Conservation (phyloP, 2,888 invertebrate species). For the Brachycybe producta region DNA sequence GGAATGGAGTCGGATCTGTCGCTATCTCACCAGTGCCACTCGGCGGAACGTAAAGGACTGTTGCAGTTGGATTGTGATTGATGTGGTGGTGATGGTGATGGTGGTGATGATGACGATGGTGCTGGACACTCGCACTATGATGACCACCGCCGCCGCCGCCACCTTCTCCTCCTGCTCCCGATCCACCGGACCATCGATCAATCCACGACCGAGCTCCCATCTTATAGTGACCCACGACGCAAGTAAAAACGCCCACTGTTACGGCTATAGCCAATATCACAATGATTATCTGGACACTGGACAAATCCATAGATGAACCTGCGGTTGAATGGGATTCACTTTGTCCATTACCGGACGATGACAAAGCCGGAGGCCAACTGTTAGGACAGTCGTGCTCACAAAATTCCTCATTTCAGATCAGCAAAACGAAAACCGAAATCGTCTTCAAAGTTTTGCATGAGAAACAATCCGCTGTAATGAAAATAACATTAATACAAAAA, state of each 20-base stretch:
- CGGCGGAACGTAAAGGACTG: conserved; percentile 23
- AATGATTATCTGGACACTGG: conserved; percentile 22
- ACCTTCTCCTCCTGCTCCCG: no score
- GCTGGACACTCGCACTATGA: conserved; percentile 9
- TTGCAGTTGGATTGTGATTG: conserved; percentile 11
- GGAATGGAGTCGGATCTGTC: conserved; percentile 42
- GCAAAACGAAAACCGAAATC: no score
- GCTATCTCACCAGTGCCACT: conserved; percentile 37
- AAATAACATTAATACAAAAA: no score
- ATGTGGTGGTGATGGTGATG: conserved; percentile 1
- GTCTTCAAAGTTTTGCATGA: no score
- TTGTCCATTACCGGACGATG: no score
- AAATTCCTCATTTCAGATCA: no score
- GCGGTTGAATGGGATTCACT: no score
- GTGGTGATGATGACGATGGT: conserved; percentile 15
- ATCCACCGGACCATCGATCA: conserved; percentile 21
- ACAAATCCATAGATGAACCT: no score
- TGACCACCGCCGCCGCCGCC: no score
- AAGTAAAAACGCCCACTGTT: conserved; percentile 19
- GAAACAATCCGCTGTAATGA: no score
- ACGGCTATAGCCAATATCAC: conserved; percentile 20
- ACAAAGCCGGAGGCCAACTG: no score
- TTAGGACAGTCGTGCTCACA: no score
- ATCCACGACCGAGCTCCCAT: conserved; percentile 27
- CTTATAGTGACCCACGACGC: conserved; percentile 25